Conservation (phyloP, 2,888 invertebrate genomes). For the Tenthredo notha region DNA sequence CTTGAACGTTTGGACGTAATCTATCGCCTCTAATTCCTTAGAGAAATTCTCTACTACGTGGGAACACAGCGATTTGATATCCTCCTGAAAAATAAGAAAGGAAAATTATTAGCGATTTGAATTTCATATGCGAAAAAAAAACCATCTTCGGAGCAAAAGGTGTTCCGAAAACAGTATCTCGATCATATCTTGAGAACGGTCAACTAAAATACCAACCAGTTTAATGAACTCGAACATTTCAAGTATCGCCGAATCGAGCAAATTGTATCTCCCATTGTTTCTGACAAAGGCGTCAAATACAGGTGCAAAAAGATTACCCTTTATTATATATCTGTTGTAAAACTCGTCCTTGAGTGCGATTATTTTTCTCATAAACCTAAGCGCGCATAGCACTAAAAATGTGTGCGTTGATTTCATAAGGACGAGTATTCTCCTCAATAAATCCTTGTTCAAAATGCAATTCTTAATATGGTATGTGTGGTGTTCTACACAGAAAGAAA, state of each 20-base stretch:
- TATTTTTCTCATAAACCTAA: slow-evolving; percentile 98
- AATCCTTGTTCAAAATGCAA: slow-evolving; percentile 97
- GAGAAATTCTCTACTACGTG: slow-evolving; percentile 98
- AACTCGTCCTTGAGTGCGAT: slow-evolving; percentile 99
- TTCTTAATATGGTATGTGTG: slow-evolving; percentile 99
- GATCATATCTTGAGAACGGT: background rate
- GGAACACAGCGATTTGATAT: slow-evolving; percentile 93
- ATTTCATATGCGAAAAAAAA: background rate
- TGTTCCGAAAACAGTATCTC: background rate
- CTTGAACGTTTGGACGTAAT: slow-evolving; percentile 99
- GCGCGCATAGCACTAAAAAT: slow-evolving; percentile 97
- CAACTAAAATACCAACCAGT: slow-evolving; percentile 80
- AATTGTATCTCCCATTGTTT: slow-evolving; percentile 98
- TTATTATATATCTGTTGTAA: slow-evolving; percentile 97
- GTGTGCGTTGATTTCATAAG: slow-evolving; percentile 98
- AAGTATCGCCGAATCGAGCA: slow-evolving; percentile 98
- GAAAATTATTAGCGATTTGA: background rate
- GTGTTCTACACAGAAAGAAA: slow-evolving; percentile 99
- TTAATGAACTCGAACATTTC: slow-evolving; percentile 99
- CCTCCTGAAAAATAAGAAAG: slow-evolving; percentile 81
- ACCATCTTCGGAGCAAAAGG: background rate
- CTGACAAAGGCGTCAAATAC: slow-evolving; percentile 97
- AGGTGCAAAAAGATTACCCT: slow-evolving; percentile 96
- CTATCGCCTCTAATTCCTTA: slow-evolving; percentile 95
- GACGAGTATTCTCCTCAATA: slow-evolving; percentile 95